These are phyloP conservation scores for Scaptomyza flava DNA, from an alignment of 2,888 invertebrate species.

Conservation along the genomic window DNA sequence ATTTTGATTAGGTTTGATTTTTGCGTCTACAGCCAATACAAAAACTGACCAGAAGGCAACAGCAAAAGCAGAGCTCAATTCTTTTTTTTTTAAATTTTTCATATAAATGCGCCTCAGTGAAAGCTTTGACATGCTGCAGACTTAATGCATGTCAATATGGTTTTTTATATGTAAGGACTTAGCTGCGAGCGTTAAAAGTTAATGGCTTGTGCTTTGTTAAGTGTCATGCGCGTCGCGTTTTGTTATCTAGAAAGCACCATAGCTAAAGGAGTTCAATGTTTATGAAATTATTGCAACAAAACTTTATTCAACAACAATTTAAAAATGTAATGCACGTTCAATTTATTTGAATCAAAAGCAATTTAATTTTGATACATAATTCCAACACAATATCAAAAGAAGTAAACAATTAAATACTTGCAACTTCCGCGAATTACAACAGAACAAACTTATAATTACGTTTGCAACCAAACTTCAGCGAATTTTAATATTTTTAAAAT, in stretches of 20 bases:
- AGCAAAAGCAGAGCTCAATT: slow-evolving; percentile 29
- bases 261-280: no score
- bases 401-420: no score
- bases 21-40: slow-evolving; percentile 40
- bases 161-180: background rate
- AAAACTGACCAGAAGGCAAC: slow-evolving; percentile 38
- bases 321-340: no score
- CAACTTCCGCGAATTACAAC: background rate
- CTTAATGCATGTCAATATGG: slow-evolving; percentile 71
- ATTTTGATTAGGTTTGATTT: slow-evolving; percentile 71
- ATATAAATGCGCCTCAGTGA: slow-evolving; percentile 52
- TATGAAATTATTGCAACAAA: no score
- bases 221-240: slow-evolving; percentile 47
- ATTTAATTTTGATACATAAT: no score
- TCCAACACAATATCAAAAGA: no score
- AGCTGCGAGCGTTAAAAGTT: slow-evolving; percentile 48
- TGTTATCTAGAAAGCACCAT: slow-evolving; percentile 53
- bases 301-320: no score
- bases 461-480: slow-evolving; percentile 1
- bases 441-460: background rate
- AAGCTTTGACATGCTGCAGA: slow-evolving; percentile 49
- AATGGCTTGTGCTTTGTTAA: slow-evolving; percentile 72
- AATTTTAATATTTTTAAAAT: slow-evolving; percentile 6
- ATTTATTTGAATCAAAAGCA: no score
- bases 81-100: slow-evolving; percentile 57